Base-by-base conservation (phyloP, 2,888 invertebrate genomes). In the Antitype chi region DNA sequence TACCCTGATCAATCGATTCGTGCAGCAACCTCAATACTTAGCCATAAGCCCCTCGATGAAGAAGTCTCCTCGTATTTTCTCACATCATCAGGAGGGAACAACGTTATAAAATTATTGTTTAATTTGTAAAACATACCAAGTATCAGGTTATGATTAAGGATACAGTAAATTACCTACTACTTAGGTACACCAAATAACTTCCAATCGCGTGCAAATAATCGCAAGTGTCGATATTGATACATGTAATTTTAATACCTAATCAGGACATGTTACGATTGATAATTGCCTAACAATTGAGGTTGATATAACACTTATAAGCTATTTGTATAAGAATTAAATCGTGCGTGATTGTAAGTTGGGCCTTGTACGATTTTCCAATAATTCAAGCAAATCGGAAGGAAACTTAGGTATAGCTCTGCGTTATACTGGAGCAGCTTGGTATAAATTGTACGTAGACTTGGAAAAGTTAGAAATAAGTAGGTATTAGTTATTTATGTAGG, bases 351-450 rank as follows among this genome's bases (percentile, higher is more conserved):
- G n/a, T 59, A 7, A 38, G 59, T 20, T 72, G 72, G 86, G 76
- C 88, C 87, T 89, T 89, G 88, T 81, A 77, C 88, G 84, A 89
- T 82, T 89, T 89, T 84, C 82, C 49, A 86, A 76, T 81, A 80
- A 81, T 77, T 82, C 78, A 85, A 87, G 78, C 80, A 70, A 49
- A 87, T 82, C 85, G 79, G 74, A 85, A 87, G 72, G 85, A 88
- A 87, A 87, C 87, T 79, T 78, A 28, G 11, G 28, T 75, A 9
- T n/a, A 57, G 2, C 25, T 53, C 53, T 38, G 38, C 5, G 53
- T 25, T 53, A 5, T 32, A 55, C 2, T 62, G 17, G 23, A 55
- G n/a, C 43, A 20, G 11, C n/a, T 62, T 47, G 3, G 15, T 57
- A 59, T 43, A 11, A 38, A 55, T 28, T 72, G 13, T 8, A 73